phyloP scores from a whole-genome alignment of 2,797 vertebrate genomes.

The Falco biarmicus region DNA sequence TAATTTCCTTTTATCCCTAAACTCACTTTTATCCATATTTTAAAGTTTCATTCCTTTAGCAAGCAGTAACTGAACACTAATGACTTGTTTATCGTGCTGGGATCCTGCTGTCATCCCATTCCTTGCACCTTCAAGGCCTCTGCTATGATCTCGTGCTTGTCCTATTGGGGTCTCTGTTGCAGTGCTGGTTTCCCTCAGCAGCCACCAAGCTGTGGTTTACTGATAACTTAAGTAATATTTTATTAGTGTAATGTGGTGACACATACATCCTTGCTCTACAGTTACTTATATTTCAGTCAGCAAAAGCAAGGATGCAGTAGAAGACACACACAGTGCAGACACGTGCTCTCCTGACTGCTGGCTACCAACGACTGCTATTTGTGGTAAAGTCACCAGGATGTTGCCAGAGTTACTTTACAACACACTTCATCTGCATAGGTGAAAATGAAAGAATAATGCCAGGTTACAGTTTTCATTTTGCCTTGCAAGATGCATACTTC shows the following conservation, averaged over 20 bases:
- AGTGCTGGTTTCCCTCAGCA: neutral
- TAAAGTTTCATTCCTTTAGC: neutral
- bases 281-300: neutral
- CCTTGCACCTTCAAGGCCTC: neutral
- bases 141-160: neutral
- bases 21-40: neutral
- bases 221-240: neutral
- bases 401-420: neutral
- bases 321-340: neutral
- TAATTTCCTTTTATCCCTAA: neutral
- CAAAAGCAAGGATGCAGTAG: neutral
- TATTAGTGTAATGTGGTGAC: neutral
- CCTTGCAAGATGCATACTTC: neutral
- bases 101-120: neutral
- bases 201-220: neutral
- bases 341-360: neutral
- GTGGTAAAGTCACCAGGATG: neutral
- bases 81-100: neutral
- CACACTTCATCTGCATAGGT: neutral
- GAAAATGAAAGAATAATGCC: neutral
- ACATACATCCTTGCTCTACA: neutral
- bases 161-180: neutral
- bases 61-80: neutral
- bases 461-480: neutral
- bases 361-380: neutral